Conservation (phyloP, 2,888 invertebrate species). For the Callinectes sapidus region DNA sequence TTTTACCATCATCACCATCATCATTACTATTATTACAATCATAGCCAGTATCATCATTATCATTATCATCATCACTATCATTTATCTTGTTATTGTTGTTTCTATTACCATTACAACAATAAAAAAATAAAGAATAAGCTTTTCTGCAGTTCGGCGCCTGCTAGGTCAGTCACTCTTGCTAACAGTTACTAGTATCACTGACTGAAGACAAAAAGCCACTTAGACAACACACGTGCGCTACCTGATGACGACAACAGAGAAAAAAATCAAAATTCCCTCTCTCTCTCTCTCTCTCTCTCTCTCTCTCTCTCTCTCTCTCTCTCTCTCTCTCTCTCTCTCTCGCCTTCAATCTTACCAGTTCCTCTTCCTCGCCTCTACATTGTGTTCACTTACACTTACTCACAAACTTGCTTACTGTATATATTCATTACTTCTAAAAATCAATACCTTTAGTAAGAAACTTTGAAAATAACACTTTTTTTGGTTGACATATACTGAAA, state of each 20-base stretch:
- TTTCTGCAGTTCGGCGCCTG: background rate
- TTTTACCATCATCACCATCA: too few relatives aligned
- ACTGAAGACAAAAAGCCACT: background rate
- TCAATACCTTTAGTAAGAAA: too few relatives aligned
- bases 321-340: conserved; percentile 34
- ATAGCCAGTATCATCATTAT: background rate
- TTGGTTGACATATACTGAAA: too few relatives aligned
- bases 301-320: conserved; percentile 36
- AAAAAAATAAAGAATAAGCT: background rate
- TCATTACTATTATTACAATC: background rate
- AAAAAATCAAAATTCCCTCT: background rate
- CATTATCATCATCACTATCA: background rate
- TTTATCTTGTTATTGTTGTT: background rate
- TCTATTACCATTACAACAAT: background rate
- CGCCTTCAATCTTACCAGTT: background rate
- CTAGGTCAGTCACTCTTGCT: conserved; percentile 1
- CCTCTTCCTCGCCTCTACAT: too few relatives aligned
- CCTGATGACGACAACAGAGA: background rate
- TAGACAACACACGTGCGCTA: background rate
- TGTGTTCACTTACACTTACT: too few relatives aligned
- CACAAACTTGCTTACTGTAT: too few relatives aligned
- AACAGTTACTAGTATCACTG: background rate
- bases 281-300: conserved; percentile 35
- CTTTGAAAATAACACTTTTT: too few relatives aligned
- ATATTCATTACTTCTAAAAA: too few relatives aligned